A percentile compares a stretch with the other conserved stretches of the same genome.
Evolutionary conservation across 2,888 invertebrate species (phyloP).

Genomic region (Gerris lacustris): DNA sequence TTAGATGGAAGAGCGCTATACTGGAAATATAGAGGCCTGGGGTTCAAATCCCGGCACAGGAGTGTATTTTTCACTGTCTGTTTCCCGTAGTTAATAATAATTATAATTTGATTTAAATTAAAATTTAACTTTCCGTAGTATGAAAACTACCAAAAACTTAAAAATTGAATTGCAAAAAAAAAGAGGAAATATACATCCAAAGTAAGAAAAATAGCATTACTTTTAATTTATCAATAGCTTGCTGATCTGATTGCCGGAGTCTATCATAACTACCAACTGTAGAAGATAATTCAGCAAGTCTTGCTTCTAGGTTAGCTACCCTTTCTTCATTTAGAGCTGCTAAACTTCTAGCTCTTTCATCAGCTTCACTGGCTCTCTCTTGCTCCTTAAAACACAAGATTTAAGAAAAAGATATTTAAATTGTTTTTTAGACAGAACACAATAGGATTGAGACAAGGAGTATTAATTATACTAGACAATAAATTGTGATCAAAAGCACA

Average conservation of each 20-base stretch:
- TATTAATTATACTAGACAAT: neutral
- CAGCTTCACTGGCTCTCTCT: slow-evolving; percentile 56
- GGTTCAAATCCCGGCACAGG: too few species aligned
- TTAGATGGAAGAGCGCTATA: too few species aligned
- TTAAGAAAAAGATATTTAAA: neutral
- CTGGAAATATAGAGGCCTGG: too few species aligned
- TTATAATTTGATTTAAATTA: too few species aligned
- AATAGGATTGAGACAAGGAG: too few species aligned
- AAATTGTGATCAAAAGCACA: slow-evolving; percentile 11
- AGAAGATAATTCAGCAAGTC: slow-evolving; percentile 63
- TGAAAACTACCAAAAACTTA: too few species aligned
- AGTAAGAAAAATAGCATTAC: slow-evolving; percentile 29
- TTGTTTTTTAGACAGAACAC: too few species aligned
- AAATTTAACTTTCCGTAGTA: too few species aligned
- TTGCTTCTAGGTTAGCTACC: slow-evolving; percentile 60
- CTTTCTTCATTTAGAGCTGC: slow-evolving; percentile 62
- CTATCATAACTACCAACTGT: slow-evolving; percentile 67
- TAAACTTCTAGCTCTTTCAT: slow-evolving; percentile 54
- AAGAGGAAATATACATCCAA: too few species aligned
- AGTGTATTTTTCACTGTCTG: too few species aligned
- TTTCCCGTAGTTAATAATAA: too few species aligned
- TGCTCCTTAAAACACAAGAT: slow-evolving; percentile 45
- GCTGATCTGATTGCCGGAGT: slow-evolving; percentile 56
- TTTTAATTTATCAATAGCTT: slow-evolving; percentile 54
- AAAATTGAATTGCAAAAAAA: too few species aligned